These are phyloP conservation scores for Mycteria americana DNA, from an alignment of 2,797 vertebrate species.

Conservation along the genomic window DNA sequence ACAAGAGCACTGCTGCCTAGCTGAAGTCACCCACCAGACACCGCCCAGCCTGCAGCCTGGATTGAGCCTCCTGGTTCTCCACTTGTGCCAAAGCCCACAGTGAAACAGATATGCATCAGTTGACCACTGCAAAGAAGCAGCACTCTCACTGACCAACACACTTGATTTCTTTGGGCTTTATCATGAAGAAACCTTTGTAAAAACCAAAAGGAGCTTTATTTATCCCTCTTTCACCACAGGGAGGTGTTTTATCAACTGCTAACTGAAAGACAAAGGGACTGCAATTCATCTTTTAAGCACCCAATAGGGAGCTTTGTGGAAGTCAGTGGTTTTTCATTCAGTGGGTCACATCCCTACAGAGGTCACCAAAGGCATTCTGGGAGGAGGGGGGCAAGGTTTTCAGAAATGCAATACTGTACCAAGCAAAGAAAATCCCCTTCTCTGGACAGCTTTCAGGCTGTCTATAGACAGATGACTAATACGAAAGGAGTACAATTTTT, in stretches of 20 bases:
- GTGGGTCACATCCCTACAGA: not conserved
- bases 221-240: not conserved
- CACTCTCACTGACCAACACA: not conserved
- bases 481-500: not conserved
- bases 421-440: not conserved
- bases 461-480: not conserved
- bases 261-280: not conserved
- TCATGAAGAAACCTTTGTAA: not conserved
- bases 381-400: not conserved
- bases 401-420: not conserved
- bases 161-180: not conserved
- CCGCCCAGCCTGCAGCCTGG: not conserved
- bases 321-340: not conserved
- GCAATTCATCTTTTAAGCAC: not conserved
- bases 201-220: not conserved
- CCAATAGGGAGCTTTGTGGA: not conserved
- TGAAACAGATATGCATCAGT: rapidly evolving
- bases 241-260: not conserved
- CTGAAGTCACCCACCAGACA: not conserved
- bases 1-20: not conserved
- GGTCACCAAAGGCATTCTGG: not conserved
- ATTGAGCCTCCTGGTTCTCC: not conserved
- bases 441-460: not conserved
- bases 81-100: not conserved
- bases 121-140: not conserved